Base-by-base conservation (phyloP, 2,113 vertebrate genomes). In the Cochlearius cochlearius region DNA sequence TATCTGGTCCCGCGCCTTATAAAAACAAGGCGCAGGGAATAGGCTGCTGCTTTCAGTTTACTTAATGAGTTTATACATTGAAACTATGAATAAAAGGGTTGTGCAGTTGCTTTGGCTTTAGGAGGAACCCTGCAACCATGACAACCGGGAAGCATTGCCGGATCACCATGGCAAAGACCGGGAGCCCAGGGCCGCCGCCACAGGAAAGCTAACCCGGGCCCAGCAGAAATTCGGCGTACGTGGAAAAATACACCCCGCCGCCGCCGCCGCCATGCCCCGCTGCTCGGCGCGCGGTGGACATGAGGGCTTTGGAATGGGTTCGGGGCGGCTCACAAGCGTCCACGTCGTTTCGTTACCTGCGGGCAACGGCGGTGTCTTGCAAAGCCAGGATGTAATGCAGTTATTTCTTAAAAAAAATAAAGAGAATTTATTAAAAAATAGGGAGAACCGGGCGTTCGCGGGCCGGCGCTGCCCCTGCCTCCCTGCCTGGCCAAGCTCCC, bases 161-260 rank as follows among this genome's bases (percentile, higher is more conserved):
- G 85, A 97, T 98, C 95, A 95, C 95, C 97, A 97, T 95, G 95
- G 97, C 94, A 97, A 98, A 97, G 94, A 66, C 20, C 5, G 7
- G 43, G 12, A 89, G 92, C 59, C 2, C 41, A 85, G 74, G 59
- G 86, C 95, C 92, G 71, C 75, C 64, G 79, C 79, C 56, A 32
- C 82, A 22, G 73, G 63, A 64, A 39, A 90, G 90, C 82, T 18
- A 73, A 10, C 77, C 77, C 55, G 5, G 43, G 82, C 77, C 86
- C 63, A 26, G 64, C 87, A 45, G 87, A 76, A 92, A 72, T 74
- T 47, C 13, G 1, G 64, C 2, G 22, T 8, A 12, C 15, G 0
- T 6, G 39, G 72, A 74, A 68, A 62, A 95, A 55, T 1, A 27
- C 53, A 29, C n/a, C 45, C 73, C 0, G 9, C 56, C 9, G 0